These are phyloP conservation scores for Patiria miniata DNA, from an alignment of 35 echinoderm and acorn worm species.

Conservation along the genomic window DNA sequence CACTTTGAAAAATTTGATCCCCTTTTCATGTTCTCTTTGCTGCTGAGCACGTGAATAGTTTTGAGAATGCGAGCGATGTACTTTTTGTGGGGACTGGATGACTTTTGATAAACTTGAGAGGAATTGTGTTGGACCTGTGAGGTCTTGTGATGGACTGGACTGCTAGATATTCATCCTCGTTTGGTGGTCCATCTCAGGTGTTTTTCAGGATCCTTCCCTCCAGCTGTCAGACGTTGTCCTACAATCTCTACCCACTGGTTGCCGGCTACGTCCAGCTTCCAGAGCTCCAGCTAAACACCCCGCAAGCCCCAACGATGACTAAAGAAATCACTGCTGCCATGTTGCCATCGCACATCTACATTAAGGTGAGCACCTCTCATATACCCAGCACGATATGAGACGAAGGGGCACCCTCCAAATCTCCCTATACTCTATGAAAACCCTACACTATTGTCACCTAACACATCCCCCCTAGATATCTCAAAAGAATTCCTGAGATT, in stretches of 20 bases:
- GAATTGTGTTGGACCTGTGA: no score
- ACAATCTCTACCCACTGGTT: slow-evolving; percentile 92
- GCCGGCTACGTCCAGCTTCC: slow-evolving; percentile 94
- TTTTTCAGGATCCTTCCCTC: slow-evolving; percentile 90
- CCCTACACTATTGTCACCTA: no score
- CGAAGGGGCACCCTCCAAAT: no score
- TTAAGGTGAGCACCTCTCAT: slow-evolving; percentile 49
- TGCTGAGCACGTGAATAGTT: no score
- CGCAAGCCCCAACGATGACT: slow-evolving; percentile 70
- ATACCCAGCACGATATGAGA: not conserved
- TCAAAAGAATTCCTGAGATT: not conserved
- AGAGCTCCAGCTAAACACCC: slow-evolving; percentile 63
- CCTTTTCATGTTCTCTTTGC: no score
- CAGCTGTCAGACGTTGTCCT: slow-evolving; percentile 68
- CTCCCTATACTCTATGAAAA: no score
- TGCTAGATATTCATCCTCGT: no score
- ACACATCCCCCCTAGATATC: not conserved
- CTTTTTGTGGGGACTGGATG: no score
- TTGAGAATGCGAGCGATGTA: no score
- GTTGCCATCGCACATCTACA: slow-evolving; percentile 95
- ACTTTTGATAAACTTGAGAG: no score
- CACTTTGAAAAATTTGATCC: no score
- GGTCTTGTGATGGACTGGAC: no score
- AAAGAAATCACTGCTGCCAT: slow-evolving; percentile 68
- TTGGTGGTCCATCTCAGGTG: slow-evolving; percentile 51